A percentile compares a stretch with the other conserved stretches of the same genome.
phyloP scores from a whole-genome alignment of 2,113 vertebrate species.

The Delphinus delphis region DNA sequence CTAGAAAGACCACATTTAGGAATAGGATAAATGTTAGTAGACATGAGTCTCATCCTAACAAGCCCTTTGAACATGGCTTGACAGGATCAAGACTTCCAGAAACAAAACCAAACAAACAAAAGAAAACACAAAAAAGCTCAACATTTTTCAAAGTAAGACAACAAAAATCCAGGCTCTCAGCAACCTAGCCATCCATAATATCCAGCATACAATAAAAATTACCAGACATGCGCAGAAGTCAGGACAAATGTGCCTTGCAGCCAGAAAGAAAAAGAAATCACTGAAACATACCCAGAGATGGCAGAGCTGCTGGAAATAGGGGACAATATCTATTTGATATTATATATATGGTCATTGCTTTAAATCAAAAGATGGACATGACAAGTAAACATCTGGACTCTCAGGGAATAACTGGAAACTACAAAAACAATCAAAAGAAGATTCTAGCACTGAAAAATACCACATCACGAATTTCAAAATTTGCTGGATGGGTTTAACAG shows the following conservation, averaged over 20 bases:
- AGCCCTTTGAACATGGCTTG: neutral
- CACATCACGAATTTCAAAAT: neutral
- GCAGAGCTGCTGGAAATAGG: neutral
- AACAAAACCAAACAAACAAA: neutral
- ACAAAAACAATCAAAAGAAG: neutral
- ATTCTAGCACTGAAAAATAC: neutral
- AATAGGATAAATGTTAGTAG: neutral
- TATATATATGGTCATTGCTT: neutral
- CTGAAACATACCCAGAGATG: neutral
- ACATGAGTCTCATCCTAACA: neutral
- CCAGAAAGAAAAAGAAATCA: neutral
- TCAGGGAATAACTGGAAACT: neutral
- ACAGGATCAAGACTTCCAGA: neutral
- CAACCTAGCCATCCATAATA: neutral
- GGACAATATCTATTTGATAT: neutral
- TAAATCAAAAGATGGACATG: neutral
- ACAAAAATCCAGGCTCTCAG: neutral
- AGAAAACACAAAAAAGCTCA: neutral
- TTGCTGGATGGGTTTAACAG: neutral
- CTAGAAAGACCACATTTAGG: neutral
- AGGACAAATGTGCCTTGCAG: neutral
- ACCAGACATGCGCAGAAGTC: neutral
- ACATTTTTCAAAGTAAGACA: neutral
- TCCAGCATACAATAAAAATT: neutral
- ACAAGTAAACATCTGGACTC: neutral